Evolutionary conservation across 2,113 vertebrate species (phyloP).

Genomic region (Centropus bengalensis): DNA sequence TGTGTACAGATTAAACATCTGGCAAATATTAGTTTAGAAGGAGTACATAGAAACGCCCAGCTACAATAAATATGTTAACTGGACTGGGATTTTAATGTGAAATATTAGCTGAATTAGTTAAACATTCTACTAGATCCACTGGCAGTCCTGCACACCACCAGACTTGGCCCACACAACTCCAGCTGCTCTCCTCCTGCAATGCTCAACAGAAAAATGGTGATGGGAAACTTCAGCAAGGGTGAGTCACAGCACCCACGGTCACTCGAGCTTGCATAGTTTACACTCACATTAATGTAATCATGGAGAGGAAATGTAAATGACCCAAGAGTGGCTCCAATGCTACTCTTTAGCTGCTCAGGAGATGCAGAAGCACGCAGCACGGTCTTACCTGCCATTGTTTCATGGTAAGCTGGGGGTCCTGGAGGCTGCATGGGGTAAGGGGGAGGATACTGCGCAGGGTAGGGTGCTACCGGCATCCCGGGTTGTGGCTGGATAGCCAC

Average conservation of each 20-base stretch:
- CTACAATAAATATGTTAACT: neutral
- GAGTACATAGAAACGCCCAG: neutral
- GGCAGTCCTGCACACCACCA: neutral
- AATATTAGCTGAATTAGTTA: neutral
- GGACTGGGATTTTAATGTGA: neutral
- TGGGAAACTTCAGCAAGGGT: neutral
- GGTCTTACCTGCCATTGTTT: conserved; percentile 81
- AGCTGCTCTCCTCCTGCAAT: neutral
- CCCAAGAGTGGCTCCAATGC: neutral
- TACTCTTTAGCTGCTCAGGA: neutral
- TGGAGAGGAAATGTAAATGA: neutral
- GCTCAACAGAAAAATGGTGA: neutral
- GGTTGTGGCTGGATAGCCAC: conserved; percentile 81
- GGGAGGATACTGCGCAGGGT: conserved; percentile 77
- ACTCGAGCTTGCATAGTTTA: neutral
- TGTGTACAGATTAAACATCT: neutral
- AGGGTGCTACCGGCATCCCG: conserved; percentile 53
- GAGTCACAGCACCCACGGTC: neutral
- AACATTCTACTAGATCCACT: neutral
- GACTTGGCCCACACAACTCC: neutral
- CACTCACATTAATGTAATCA: neutral
- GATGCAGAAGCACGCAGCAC: neutral
- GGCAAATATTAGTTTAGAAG: neutral
- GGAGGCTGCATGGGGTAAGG: conserved; percentile 67
- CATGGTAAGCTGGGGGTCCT: conserved; percentile 88